phyloP scores from a whole-genome alignment of 2,797 vertebrate species.

The Myripristis jacobus region DNA sequence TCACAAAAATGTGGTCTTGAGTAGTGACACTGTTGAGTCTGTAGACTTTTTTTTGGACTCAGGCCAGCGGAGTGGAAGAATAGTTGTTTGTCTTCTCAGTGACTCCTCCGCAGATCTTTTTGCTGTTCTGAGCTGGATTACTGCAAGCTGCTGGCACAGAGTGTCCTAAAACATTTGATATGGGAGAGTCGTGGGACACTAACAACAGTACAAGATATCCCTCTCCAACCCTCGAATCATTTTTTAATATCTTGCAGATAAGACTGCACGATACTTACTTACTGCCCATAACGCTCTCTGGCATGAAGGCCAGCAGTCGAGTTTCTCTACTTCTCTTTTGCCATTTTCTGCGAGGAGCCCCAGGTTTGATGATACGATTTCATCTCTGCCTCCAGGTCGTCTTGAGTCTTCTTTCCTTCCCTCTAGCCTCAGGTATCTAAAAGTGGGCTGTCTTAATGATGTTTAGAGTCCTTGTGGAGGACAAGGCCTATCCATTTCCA shows the following conservation, averaged over 20 bases:
- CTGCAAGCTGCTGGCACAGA: conserved; percentile 2
- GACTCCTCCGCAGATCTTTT: neutral
- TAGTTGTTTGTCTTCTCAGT: neutral
- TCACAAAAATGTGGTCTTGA: neutral
- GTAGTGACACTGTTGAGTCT: neutral
- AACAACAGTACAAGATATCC: conserved; percentile 24
- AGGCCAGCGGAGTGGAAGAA: neutral
- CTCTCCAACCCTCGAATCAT: neutral
- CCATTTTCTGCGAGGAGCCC: too few relatives aligned
- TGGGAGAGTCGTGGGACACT: conserved; percentile 29
- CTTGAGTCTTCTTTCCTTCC: too few relatives aligned
- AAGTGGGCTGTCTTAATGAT: too few relatives aligned
- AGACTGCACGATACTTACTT: too few relatives aligned
- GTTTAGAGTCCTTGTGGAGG: too few relatives aligned
- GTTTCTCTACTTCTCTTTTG: too few relatives aligned
- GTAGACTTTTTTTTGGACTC: neutral
- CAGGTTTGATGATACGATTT: too few relatives aligned
- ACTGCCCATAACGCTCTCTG: too few relatives aligned
- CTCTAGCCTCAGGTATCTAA: too few relatives aligned
- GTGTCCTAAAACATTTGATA: neutral
- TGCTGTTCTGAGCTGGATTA: neutral
- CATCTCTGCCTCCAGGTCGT: too few relatives aligned
- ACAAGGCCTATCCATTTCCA: too few relatives aligned
- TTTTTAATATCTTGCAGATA: neutral
- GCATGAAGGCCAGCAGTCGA: too few relatives aligned